phyloP scores from a whole-genome alignment of 2,113 vertebrate species.

The Dipodomys merriami region DNA sequence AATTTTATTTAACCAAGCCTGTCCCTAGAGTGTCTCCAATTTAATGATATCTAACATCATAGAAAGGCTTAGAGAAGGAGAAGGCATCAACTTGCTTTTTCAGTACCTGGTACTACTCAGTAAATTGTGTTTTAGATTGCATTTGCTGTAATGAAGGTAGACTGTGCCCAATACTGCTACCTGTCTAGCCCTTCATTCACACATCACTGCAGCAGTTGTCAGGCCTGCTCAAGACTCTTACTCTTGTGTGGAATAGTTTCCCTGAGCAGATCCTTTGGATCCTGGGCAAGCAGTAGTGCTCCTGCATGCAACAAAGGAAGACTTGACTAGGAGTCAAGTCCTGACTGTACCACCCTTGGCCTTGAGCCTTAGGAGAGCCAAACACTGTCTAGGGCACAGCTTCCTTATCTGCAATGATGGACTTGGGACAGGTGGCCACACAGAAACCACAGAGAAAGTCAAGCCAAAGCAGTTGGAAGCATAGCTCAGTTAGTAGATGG shows the following conservation, averaged over 20 bases:
- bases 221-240: neutral
- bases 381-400: neutral
- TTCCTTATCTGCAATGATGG: neutral
- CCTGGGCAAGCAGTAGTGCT: neutral
- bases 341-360: neutral
- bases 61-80: neutral
- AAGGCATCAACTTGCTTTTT: conserved; percentile 42
- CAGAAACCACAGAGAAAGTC: neutral
- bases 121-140: conserved; percentile 49
- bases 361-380: neutral
- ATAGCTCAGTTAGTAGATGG: no score
- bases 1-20: conserved; percentile 48
- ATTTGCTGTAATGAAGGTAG: conserved; percentile 56
- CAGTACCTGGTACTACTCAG: conserved; percentile 14
- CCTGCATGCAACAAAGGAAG: neutral
- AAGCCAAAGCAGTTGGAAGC: neutral
- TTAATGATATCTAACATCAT: conserved; percentile 33
- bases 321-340: neutral
- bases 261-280: neutral
- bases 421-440: neutral
- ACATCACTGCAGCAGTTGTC: neutral
- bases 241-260: neutral
- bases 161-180: neutral
- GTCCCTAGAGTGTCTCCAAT: conserved; percentile 46
- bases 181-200: neutral